phyloP scores from a whole-genome alignment of 2,113 vertebrate genomes.

The Urocynchramus pylzowi region DNA sequence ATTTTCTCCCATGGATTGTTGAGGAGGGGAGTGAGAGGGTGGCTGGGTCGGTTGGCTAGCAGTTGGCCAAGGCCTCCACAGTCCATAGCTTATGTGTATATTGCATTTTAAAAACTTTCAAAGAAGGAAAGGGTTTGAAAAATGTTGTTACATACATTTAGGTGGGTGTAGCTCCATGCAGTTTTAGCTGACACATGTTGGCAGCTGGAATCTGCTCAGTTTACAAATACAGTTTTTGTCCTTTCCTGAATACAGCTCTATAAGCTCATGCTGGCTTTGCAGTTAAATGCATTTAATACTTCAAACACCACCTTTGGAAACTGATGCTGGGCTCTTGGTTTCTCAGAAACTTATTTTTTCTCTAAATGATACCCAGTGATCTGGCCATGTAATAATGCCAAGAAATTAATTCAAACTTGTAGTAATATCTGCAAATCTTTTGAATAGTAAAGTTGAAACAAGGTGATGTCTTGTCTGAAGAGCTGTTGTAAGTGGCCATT shows the following conservation, averaged over 20 bases:
- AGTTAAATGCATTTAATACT: background rate
- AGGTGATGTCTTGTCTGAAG: background rate
- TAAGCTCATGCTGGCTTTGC: background rate
- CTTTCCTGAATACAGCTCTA: background rate
- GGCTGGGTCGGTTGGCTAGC: background rate
- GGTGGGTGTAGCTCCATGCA: background rate
- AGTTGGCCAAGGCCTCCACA: background rate
- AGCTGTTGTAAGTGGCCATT: background rate
- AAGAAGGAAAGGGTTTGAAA: background rate
- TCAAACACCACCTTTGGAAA: background rate
- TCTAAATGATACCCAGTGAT: background rate
- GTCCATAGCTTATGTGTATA: background rate
- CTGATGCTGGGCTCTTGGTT: background rate
- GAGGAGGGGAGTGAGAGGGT: background rate
- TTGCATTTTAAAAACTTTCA: background rate
- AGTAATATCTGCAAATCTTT: background rate
- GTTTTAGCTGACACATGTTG: background rate
- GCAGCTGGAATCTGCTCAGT: background rate
- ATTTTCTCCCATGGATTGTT: background rate
- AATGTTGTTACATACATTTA: background rate
- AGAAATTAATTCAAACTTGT: background rate
- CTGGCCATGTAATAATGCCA: background rate
- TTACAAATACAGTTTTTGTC: background rate
- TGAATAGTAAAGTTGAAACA: background rate
- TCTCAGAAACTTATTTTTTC: background rate